Base-by-base conservation (phyloP, 30 jellyfish, hydroid and myxozoan species). In the Rhopilema esculentum region DNA sequence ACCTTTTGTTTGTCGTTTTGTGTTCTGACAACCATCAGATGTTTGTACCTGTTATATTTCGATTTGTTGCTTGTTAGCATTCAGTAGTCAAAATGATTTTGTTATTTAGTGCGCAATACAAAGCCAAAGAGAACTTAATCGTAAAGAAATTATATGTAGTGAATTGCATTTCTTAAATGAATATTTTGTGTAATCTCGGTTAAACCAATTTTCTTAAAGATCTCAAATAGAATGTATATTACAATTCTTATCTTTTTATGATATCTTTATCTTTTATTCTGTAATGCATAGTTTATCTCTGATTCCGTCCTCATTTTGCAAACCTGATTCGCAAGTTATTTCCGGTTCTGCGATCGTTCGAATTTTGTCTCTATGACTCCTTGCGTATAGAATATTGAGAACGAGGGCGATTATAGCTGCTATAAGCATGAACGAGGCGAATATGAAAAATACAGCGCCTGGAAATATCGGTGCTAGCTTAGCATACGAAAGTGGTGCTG, bases 401-500 rank as follows among this genome's bases (percentile, higher is more conserved):
- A 9, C 33, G 16, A 31, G 33, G 12, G 63, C 51, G 30, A 74
- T 74, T 9, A 74, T 49, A 20, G 85, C 21, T 32, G 85, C 52
- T 17, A 80, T 27, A 6, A 80, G 32, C 89, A 80, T 80, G 69
- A 63, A 7, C 26, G 29, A 20, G 8, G 89, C 80, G 19, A 80
- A 65, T 9, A 80, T 26, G 21, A 27, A 64, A 65, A 62, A 65
- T 23, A 65, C 80, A 17, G 73, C 72, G 27, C 89, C 89, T 4
- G 79, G 53, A 22, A 50, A 80, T 20, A 30, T 1, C 65, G 27
- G 27, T 7, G 77, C 72, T 25, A 80, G 77, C 8, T 48, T 66
- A 9, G 89, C 50, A 21, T 80, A 80, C 28, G 77, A 78, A 20
- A 65, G 24, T 9, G 89, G 89, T 1, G 77, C 70, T 63, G 71